Evolutionary conservation across 2,113 vertebrate genomes (phyloP), one percentile per base, ranked within the genome.

Genomic region (Pimephales promelas): DNA sequence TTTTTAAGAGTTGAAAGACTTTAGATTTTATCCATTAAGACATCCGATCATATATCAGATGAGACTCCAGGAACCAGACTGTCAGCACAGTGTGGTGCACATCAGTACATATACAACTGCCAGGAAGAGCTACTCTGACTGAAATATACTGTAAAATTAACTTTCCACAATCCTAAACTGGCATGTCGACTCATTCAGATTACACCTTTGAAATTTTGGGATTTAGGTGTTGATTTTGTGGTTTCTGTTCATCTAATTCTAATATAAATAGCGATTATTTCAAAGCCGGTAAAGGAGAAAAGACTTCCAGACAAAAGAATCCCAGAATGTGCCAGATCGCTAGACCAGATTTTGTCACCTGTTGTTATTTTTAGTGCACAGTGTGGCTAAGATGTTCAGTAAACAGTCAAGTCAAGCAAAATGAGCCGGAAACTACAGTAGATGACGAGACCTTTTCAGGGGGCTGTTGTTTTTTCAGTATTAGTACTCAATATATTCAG

Each of bases 31-130:
- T 70, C 20, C 20, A 70, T 70, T 43, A 70, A 43, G 20, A 11
- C 10, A n/a, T 64, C 28, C 16, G 40, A 52, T 74, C 18, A 11
- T 36, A 31, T 77, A 77, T 77, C 22, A 57, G 11, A 71, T n/a
- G 66, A n/a, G 34, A 13, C 28, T 56, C 34, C 18, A n/a, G 18
- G 2, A 57, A 31, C 20, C 73, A 76, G 49, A 57, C 72, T 52
- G 31, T 76, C 52, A 76, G 31, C 28, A 76, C 26, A 75, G 72
- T 75, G 47, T 75, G 49, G 49, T 54, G 9, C 26, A 75, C 68
- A 72, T 45, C 68, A 71, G 11, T n/a, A 9, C 68, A 45, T 45
- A 40, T 24, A 16, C 40, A 26, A 45, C n/a, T 71, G 68, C 22
- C 68, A 26, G 40, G 40, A 26, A 47, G 68, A 72, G n/a, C 11